Base-by-base conservation (phyloP, 1,140 invertebrate species). In the Meteorus sp. region DNA sequence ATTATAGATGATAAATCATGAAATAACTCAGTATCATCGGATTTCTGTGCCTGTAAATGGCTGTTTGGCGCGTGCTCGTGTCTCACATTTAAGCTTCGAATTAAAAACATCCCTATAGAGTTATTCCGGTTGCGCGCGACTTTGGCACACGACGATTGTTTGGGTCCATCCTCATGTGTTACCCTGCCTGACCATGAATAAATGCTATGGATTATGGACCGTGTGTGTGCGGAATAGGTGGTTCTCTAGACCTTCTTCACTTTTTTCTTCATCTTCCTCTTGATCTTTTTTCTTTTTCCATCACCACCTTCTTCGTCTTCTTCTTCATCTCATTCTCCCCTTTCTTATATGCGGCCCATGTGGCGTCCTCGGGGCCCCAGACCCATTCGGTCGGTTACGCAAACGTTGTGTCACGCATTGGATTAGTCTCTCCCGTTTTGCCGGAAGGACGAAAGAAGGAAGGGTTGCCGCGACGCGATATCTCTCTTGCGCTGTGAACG, bases 331-430 rank as follows among this genome's bases (percentile, higher is more conserved):
- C 44, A 29, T 11, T 41, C 27, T 22, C 11, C 35, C 27, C 13
- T 27, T 35, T 15, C 20, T 23, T 31, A 39, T 63, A 56, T 47
- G n/a, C 27, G 9, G n/a, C 43, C 48, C 19, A 23, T 56, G 19
- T 25, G 35, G 25, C n/a, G 27, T 19, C 25, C 37, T 15, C 15
- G n/a, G 6, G 29, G 15, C n/a, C 47, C 56, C 45, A 6, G 27
- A 48, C 53, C 47, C 37, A 58, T 50, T 59, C 22, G 63, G 54
- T 63, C 64, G 65, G 68, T 73, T 74, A 70, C 64, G 69, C 69
- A 63, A 72, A 70, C 66, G 65, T 71, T 73, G 71, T 72, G 69
- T 71, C 70, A 72, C 64, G 63, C 61, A 48, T n/a, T 43, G 65
- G 71, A 72, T 73, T 72, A 73, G 70, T 60, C 59, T 31, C 22